phyloP scores from a whole-genome alignment of 92 coral and sea anemone species.

The Umimayanthus chanpuru region DNA sequence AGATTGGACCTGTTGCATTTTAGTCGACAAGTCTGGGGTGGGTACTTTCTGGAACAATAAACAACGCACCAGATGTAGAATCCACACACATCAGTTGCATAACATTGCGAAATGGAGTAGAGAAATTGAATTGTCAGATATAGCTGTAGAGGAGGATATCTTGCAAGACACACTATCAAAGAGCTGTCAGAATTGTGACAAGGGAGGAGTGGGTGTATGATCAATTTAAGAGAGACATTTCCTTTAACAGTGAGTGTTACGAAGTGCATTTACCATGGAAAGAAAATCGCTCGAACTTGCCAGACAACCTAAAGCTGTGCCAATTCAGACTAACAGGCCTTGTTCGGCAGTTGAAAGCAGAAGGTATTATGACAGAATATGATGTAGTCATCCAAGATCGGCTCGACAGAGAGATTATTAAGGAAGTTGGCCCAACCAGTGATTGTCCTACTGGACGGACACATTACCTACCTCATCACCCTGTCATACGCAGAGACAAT shows the following conservation, averaged over 20 bases:
- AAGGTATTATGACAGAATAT: constrained; percentile 44
- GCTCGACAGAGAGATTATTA: constrained; percentile 14
- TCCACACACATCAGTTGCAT: not conserved
- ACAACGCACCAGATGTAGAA: not conserved
- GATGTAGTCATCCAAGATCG: constrained; percentile 54
- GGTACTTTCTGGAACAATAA: not conserved
- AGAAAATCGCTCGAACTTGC: not conserved
- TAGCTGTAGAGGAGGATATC: not conserved
- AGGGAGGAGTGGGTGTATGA: not conserved
- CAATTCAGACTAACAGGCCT: not conserved
- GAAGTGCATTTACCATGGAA: not conserved
- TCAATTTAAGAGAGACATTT: not conserved
- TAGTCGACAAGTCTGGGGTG: not conserved
- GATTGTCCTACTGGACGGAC: not conserved
- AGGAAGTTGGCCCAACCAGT: not conserved
- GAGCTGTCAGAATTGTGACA: not conserved
- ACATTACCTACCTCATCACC: not conserved
- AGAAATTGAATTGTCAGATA: not conserved
- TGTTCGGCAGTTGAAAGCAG: constrained; percentile 45
- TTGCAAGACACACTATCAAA: not conserved
- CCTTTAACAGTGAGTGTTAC: not conserved
- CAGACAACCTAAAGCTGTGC: not conserved
- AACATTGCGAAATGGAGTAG: not conserved
- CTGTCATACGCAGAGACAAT: not conserved
- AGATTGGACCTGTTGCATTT: not conserved